phyloP scores from a whole-genome alignment of 2,113 vertebrate genomes.

The Bos taurus region ARS-UCD2.0 NC_037339.1:74658501-74659000 shows the following conservation, averaged over 20 bases:
- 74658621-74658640: not conserved
- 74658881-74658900: not conserved
- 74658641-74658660: not conserved
- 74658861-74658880: not conserved
- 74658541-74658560: not conserved
- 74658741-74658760: not conserved
- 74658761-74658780: not conserved
- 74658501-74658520: not conserved
- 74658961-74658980: not conserved
- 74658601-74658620: not conserved
- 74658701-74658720: not conserved
- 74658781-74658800: not conserved
- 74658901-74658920: not conserved
- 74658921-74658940: not conserved
- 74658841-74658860: not conserved
- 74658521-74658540: not conserved
- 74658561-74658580: not conserved
- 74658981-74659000: not conserved
- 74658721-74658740: not conserved
- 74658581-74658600: not conserved
- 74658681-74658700: not conserved
- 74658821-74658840: no score
- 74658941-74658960: not conserved
- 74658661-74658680: not conserved
- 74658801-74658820: not conserved